Conservation (phyloP, 1,140 invertebrate species). For the Drosophila varians region DNA sequence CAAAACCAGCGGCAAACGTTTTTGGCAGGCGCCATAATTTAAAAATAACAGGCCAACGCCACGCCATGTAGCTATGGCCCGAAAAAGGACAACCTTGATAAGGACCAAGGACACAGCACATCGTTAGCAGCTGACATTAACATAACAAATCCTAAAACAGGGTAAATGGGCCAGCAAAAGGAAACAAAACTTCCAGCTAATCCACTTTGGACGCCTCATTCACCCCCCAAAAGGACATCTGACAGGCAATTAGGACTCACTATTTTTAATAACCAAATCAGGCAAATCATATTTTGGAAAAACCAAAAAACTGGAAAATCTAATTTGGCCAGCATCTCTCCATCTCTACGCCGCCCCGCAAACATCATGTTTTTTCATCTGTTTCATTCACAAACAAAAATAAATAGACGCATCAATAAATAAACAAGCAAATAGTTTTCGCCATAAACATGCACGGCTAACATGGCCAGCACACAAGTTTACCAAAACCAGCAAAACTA, state of each 20-base stretch:
- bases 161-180: neutral
- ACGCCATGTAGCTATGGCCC: neutral
- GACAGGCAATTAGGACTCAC: constrained; percentile 21
- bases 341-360: no score
- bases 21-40: constrained; percentile 44
- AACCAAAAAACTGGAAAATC: constrained; percentile 40
- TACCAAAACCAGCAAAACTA: constrained; percentile 9
- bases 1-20: constrained; percentile 17
- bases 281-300: constrained; percentile 36
- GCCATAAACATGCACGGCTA: constrained; percentile 55
- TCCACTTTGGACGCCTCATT: constrained; percentile 28
- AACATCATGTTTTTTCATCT: constrained; percentile 2
- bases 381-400: constrained; percentile 33
- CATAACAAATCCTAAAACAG: constrained; percentile 28
- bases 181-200: constrained; percentile 20
- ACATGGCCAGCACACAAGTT: constrained; percentile 29
- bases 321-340: neutral
- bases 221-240: constrained; percentile 1
- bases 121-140: constrained; percentile 48
- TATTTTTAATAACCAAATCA: constrained; percentile 21
- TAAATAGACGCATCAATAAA: constrained; percentile 69
- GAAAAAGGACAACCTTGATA: constrained; percentile 24
- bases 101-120: constrained; percentile 39
- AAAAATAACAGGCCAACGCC: constrained; percentile 39
- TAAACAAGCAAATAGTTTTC: constrained; percentile 71